Evolutionary conservation across 2,113 vertebrate genomes (phyloP).

Genomic region (Callipepla californica): DNA sequence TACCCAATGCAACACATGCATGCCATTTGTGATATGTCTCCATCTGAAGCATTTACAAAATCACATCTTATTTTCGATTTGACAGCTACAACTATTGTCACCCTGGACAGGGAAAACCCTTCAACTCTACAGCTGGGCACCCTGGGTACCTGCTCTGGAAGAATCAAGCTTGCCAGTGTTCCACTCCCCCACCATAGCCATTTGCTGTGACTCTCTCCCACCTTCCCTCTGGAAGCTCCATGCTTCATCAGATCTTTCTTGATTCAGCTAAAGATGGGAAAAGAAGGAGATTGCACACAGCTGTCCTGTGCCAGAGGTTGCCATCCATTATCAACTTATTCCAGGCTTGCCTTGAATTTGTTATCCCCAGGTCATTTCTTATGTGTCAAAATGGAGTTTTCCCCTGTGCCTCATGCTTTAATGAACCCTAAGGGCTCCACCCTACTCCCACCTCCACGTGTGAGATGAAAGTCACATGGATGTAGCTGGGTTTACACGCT

Average conservation of each 20-base stretch:
- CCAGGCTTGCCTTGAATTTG: neutral
- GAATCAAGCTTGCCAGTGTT: neutral
- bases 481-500: neutral
- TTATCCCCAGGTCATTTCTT: neutral
- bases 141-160: neutral
- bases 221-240: neutral
- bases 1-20: neutral
- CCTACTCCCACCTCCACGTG: neutral
- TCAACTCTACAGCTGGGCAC: neutral
- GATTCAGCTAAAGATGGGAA: neutral
- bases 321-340: neutral
- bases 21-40: neutral
- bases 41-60: neutral
- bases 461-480: neutral
- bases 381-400: neutral
- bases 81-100: neutral
- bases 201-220: neutral
- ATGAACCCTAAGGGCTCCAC: neutral
- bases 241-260: neutral
- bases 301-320: neutral
- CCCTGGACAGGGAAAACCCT: neutral
- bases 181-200: neutral
- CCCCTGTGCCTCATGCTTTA: neutral
- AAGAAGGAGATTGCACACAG: neutral
- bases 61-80: neutral